Evolutionary conservation across 1,140 invertebrate genomes (phyloP).

Genomic region (Papilio polytes): DNA sequence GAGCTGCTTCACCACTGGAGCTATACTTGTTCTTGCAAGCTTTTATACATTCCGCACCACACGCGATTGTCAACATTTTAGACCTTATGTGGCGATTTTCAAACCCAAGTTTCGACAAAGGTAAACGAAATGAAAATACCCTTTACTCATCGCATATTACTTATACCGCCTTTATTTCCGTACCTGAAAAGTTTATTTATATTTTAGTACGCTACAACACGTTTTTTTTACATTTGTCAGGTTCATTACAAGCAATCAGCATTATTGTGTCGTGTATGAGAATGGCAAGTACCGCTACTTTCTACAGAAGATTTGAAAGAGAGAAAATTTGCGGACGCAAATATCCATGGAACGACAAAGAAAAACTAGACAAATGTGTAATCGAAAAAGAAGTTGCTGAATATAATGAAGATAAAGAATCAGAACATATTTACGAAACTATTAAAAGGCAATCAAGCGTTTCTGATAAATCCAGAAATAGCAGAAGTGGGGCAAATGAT

Average conservation of each 20-base stretch:
- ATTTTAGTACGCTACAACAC: neutral
- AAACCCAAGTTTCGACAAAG: conserved; percentile 67
- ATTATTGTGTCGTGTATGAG: conserved; percentile 87
- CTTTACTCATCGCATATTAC: too few species aligned
- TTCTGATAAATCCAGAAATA: conserved; percentile 49
- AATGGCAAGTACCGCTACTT: conserved; percentile 87
- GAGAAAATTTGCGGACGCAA: conserved; percentile 88
- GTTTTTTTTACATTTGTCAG: conserved; percentile 77
- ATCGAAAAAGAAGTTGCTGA: conserved; percentile 46
- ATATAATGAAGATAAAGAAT: conserved; percentile 48
- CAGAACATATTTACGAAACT: conserved; percentile 61
- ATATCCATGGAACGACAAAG: conserved; percentile 87
- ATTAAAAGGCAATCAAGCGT: conserved; percentile 54
- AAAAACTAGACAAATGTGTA: conserved; percentile 34
- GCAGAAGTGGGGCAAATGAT: conserved; percentile 55
- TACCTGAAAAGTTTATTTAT: neutral
- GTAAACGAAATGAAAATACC: conserved; percentile 47
- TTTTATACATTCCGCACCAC: conserved; percentile 89
- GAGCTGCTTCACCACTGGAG: conserved; percentile 86
- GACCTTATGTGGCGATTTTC: conserved; percentile 63
- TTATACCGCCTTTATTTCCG: neutral
- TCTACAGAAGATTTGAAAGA: conserved; percentile 90
- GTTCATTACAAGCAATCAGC: conserved; percentile 86
- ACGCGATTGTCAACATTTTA: conserved; percentile 85
- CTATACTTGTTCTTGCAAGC: conserved; percentile 90